Conservation (phyloP, 2,888 invertebrate species). For the Euplagia quadripunctaria region DNA sequence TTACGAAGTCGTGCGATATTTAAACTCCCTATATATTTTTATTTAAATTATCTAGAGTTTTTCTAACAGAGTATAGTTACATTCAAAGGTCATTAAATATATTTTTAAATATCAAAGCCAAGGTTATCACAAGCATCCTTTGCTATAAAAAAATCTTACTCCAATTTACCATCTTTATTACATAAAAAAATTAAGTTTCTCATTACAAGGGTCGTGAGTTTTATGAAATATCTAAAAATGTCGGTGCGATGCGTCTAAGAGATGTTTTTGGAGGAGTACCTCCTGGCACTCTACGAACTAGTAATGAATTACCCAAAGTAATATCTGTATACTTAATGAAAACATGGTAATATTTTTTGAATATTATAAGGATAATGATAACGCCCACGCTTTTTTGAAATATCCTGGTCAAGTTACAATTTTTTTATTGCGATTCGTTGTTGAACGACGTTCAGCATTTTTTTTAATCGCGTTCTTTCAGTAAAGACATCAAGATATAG, state of each 20-base stretch:
- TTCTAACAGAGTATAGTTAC: neutral
- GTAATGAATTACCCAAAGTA: conserved; percentile 15
- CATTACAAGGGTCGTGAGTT: conserved; percentile 47
- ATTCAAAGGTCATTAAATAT: neutral
- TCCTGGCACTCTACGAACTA: neutral
- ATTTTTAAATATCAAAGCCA: conserved; percentile 18
- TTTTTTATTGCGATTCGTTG: too few species aligned
- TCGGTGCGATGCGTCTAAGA: conserved; percentile 31
- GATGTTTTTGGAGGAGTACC: conserved; percentile 5
- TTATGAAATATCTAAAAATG: conserved; percentile 54
- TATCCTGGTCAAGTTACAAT: too few species aligned
- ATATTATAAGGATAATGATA: neutral
- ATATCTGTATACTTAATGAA: conserved; percentile 9
- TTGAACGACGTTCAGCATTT: too few species aligned
- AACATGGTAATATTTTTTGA: neutral
- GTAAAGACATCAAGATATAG: too few species aligned
- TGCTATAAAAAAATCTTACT: conserved; percentile 45
- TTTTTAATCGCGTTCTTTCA: too few species aligned
- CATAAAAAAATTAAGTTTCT: conserved; percentile 52
- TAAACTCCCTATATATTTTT: too few species aligned
- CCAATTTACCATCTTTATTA: conserved; percentile 49
- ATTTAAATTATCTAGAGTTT: neutral
- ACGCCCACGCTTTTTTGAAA: neutral
- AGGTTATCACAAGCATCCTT: conserved; percentile 35
- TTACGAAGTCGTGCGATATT: too few species aligned